These are phyloP conservation scores for Temnothorax longispinosus DNA, from an alignment of 1,140 invertebrate genomes.

Conservation along the genomic window DNA sequence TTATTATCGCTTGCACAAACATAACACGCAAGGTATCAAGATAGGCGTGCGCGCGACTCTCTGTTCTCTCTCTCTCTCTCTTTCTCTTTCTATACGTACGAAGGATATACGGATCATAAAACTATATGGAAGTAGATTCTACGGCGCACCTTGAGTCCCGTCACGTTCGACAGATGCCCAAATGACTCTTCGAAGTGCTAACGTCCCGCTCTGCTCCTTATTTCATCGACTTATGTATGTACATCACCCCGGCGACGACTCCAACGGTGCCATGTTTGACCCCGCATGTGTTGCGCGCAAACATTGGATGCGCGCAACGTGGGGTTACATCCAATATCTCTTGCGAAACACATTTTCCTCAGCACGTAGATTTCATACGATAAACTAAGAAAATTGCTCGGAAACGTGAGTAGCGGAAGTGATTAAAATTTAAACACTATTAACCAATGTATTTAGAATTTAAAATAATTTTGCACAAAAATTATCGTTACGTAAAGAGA, in stretches of 20 bases:
- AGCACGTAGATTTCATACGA: not conserved
- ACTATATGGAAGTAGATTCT: conserved; percentile 29
- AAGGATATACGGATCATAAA: not conserved
- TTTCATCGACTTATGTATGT: conserved; percentile 16
- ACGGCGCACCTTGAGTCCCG: conserved; percentile 22
- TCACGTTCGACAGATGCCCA: conserved; percentile 64
- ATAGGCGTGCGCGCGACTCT: not conserved
- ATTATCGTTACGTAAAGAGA: not conserved
- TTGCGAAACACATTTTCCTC: conserved; percentile 2
- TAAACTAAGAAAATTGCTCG: not conserved
- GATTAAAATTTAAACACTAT: conserved; percentile 22
- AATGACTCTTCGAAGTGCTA: conserved; percentile 38
- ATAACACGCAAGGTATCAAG: not conserved
- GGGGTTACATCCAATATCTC: not conserved
- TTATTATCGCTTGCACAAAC: not conserved
- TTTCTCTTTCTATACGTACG: not conserved
- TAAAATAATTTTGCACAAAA: not conserved
- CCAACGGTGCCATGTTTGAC: not conserved
- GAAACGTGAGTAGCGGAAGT: not conserved
- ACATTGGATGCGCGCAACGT: conserved; percentile 1
- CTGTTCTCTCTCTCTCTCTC: not conserved
- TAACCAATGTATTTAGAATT: not conserved
- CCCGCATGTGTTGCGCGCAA: not conserved
- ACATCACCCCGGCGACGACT: not conserved
- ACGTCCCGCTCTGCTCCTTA: conserved; percentile 41